Percentiles rank a stretch among this genome's conserved stretches.
Evolutionary conservation across 2,113 vertebrate genomes (phyloP).

Genomic region (Argyrosomus japonicus): DNA sequence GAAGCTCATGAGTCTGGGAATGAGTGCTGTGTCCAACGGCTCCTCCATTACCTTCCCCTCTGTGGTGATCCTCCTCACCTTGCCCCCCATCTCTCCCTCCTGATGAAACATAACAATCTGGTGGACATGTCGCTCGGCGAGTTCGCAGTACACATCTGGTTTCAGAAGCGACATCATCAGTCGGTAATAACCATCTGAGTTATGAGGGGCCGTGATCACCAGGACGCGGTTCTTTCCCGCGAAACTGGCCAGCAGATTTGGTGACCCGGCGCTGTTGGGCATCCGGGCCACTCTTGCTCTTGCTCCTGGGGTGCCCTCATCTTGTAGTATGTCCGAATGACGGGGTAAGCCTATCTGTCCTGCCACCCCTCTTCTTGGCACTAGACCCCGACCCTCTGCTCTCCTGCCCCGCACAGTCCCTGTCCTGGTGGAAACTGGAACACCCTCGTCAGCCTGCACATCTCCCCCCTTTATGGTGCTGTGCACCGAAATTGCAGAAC

Average conservation of each 20-base stretch:
- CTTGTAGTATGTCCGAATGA: slow-evolving; percentile 82
- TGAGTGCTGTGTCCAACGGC: slow-evolving; percentile 88
- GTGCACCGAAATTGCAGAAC: slow-evolving; percentile 71
- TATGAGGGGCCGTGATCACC: slow-evolving; percentile 94
- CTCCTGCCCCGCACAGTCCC: slow-evolving; percentile 37
- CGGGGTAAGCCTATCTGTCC: slow-evolving; percentile 60
- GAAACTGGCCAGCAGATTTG: slow-evolving; percentile 93
- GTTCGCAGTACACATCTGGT: slow-evolving; percentile 94
- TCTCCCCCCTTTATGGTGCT: slow-evolving; percentile 32
- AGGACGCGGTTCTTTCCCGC: slow-evolving; percentile 95
- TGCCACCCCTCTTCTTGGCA: slow-evolving; percentile 64
- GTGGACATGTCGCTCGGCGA: slow-evolving; percentile 94
- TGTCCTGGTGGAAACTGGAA: slow-evolving; percentile 2
- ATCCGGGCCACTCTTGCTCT: slow-evolving; percentile 85
- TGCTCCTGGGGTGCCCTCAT: slow-evolving; percentile 83
- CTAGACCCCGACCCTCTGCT: slow-evolving; percentile 10
- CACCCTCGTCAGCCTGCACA: slow-evolving; percentile 73
- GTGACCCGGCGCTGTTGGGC: slow-evolving; percentile 88
- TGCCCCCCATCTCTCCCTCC: slow-evolving; percentile 91
- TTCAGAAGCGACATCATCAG: slow-evolving; percentile 98
- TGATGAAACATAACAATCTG: slow-evolving; percentile 97
- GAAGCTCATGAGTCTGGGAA: slow-evolving; percentile 94
- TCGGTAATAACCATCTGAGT: slow-evolving; percentile 96
- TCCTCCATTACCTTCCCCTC: slow-evolving; percentile 95
- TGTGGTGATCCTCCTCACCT: slow-evolving; percentile 90